A percentile compares a stretch with the other conserved stretches of the same genome.
These are phyloP conservation scores for Zoanthus gigantus DNA, from an alignment of 92 coral and sea anemone genomes.

Conservation along the genomic window DNA sequence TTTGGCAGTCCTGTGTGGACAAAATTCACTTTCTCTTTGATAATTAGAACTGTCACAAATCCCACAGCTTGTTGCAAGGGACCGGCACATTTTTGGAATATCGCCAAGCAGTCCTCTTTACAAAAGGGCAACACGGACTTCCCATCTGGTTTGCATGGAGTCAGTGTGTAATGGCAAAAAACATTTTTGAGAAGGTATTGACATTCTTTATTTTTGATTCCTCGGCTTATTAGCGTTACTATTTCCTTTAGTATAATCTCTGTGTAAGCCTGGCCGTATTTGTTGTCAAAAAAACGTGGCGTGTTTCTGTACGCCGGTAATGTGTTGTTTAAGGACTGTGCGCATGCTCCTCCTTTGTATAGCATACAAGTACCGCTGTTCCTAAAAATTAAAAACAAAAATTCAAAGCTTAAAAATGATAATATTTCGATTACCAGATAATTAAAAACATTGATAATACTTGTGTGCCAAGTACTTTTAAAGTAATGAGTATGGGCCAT, in stretches of 20 bases:
- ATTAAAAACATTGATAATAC: no score
- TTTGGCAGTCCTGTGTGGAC: constrained; percentile 81
- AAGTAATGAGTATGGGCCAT: no score
- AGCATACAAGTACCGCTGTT: constrained; percentile 79
- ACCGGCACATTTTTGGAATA: constrained; percentile 70
- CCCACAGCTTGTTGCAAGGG: constrained; percentile 70
- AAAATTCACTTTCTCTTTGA: constrained; percentile 60
- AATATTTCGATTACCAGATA: no score
- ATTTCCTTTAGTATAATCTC: constrained; percentile 59
- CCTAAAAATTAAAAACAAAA: constrained; percentile 6
- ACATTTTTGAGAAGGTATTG: constrained; percentile 62
- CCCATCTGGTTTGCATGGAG: constrained; percentile 81
- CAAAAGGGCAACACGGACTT: constrained; percentile 68
- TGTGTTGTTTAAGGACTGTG: constrained; percentile 69
- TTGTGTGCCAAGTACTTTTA: no score
- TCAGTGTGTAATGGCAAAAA: constrained; percentile 88
- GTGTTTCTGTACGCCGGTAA: constrained; percentile 59
- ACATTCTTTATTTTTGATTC: constrained; percentile 62
- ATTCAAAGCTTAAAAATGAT: background rate
- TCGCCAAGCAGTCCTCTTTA: constrained; percentile 82
- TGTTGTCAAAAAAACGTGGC: constrained; percentile 89
- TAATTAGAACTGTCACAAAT: constrained; percentile 61
- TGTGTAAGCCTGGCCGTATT: constrained; percentile 71
- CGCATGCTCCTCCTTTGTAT: constrained; percentile 72
- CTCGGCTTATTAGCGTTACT: constrained; percentile 31